phyloP scores from a whole-genome alignment of 2,113 vertebrate species.

The Plecotus auritus region DNA sequence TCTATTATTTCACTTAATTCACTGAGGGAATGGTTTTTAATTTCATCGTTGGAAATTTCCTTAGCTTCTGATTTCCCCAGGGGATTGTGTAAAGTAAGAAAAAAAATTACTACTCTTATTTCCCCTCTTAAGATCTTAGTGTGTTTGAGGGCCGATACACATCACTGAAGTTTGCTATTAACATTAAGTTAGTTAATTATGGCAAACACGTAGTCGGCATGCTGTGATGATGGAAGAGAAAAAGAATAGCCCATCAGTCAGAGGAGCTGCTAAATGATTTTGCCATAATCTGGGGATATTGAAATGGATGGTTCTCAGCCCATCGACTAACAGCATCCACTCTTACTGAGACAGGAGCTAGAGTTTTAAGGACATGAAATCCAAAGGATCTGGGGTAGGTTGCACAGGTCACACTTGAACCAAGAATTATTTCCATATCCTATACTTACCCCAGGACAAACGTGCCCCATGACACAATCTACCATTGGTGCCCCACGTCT shows the following conservation, averaged over 20 bases:
- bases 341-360: background rate
- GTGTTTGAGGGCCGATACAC: constrained; percentile 60
- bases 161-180: constrained; percentile 68
- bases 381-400: background rate
- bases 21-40: constrained; percentile 61
- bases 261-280: constrained; percentile 42
- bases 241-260: constrained; percentile 51
- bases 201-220: constrained; percentile 36
- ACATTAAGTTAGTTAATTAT: constrained; percentile 69
- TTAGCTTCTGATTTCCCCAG: constrained; percentile 63
- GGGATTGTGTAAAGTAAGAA: constrained; percentile 50
- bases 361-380: background rate
- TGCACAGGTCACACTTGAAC: background rate
- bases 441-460: background rate
- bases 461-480: background rate
- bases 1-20: constrained; percentile 50
- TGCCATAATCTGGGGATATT: constrained; percentile 49
- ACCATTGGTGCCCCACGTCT: background rate
- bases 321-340: constrained; percentile 35
- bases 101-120: background rate
- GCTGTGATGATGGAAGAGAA: constrained; percentile 63
- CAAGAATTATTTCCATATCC: background rate
- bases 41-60: constrained; percentile 59
- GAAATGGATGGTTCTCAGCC: constrained; percentile 66
- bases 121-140: constrained; percentile 43